A percentile compares a stretch with the other conserved stretches of the same genome.
Conservation (phyloP, 2,113 vertebrate genomes). For the Prinia subflava region DNA sequence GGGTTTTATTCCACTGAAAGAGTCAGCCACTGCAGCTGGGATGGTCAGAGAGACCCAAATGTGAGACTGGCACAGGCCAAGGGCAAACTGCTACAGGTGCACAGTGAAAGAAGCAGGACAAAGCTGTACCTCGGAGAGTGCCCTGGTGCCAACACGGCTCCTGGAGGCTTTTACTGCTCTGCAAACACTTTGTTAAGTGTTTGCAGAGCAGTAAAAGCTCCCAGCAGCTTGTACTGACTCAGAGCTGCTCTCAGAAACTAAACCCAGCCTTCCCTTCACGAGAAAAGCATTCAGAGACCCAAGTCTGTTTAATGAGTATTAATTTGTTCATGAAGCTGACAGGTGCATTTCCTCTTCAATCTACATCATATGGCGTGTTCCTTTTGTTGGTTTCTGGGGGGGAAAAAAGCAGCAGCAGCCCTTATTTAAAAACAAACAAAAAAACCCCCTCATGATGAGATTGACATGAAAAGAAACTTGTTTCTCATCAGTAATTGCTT, state of each 20-base stretch:
- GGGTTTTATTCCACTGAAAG: neutral
- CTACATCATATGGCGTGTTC: neutral
- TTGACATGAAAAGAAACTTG: neutral
- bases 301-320: neutral
- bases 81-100: rapidly evolving
- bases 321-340: neutral
- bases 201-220: too few species aligned
- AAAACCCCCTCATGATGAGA: neutral
- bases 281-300: neutral
- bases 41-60: neutral
- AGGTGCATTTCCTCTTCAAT: neutral
- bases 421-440: conserved; percentile 5
- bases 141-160: neutral
- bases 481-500: conserved; percentile 46
- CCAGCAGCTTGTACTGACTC: neutral
- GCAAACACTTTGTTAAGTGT: too few species aligned
- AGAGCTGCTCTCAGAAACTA: neutral
- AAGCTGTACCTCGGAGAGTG: rapidly evolving
- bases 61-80: neutral
- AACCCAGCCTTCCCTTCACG: neutral
- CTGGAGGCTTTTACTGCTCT: neutral
- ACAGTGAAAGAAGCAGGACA: neutral
- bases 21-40: neutral
- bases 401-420: neutral
- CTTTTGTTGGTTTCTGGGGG: neutral